Conservation (phyloP, 2,113 vertebrate species). For the Proterorhinus semilunaris region DNA sequence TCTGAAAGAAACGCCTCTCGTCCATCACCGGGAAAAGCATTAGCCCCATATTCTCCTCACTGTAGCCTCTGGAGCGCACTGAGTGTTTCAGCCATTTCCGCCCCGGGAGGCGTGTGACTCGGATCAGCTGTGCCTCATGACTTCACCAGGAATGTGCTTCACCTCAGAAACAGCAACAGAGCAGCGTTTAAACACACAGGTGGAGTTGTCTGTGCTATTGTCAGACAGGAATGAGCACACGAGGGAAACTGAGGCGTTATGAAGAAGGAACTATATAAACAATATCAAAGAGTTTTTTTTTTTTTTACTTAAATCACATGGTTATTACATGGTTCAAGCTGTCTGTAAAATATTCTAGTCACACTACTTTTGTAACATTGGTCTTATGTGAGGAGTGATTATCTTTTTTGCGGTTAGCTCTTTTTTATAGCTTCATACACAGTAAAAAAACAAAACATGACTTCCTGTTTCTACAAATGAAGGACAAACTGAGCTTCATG, state of each 20-base stretch:
- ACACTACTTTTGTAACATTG: too few relatives aligned
- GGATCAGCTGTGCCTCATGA: constrained; percentile 71
- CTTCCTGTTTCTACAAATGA: too few relatives aligned
- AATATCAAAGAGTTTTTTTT: too few relatives aligned
- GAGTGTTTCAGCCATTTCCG: constrained; percentile 10
- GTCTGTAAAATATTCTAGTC: too few relatives aligned
- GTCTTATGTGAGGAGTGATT: too few relatives aligned
- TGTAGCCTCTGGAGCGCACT: background rate
- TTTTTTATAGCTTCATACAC: too few relatives aligned
- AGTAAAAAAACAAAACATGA: too few relatives aligned
- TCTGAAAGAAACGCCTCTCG: constrained; percentile 17
- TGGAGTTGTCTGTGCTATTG: background rate
- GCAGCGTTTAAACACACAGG: background rate
- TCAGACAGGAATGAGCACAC: background rate
- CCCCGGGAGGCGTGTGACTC: constrained; percentile 62
- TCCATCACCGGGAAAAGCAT: constrained; percentile 13
- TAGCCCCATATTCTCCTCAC: background rate
- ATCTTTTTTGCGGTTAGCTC: too few relatives aligned
- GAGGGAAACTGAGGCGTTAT: background rate
- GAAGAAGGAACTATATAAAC: too few relatives aligned
- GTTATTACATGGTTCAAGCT: too few relatives aligned
- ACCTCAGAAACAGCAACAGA: background rate
- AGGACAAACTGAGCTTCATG: too few relatives aligned
- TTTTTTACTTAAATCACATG: too few relatives aligned
- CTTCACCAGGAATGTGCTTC: constrained; percentile 66